Base-by-base conservation (phyloP, 2,888 invertebrate genomes). In the Shargacucullia verbasci region DNA sequence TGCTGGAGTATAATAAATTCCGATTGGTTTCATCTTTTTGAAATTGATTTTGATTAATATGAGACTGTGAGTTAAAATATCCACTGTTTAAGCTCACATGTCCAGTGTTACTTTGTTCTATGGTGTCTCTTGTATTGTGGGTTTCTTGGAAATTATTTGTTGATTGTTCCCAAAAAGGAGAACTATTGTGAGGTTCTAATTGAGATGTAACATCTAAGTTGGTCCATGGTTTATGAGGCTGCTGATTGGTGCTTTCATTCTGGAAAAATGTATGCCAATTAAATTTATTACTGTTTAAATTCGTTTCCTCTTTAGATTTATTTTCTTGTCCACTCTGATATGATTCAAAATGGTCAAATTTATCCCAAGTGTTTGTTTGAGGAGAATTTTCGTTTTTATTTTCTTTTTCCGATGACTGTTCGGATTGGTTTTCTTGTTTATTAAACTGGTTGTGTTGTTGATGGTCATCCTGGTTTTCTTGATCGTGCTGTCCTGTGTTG, bases 341-440 rank as follows among this genome's bases (percentile, higher is more conserved):
- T 2, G 40, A 48, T 43, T 37, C 31, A 39, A 14, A 14, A 14
- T 37, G 3, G 38, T 73, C 58, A 31, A 71, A 45, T 45, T 55
- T 57, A 40, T 76, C 40, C 76, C 76, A 69, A 35, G 44, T 15
- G 15, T 13, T 56, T 11, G 55, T 48, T 39, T 50, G 50, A 56
- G 49, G 34, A 9, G 29, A 29, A 11, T 29, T 9, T 41, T 43
- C 37, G 13, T 59, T 41, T 29, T 29, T 33, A 43, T 49, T 38
- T 39, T 50, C 45, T 15, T 40, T 54, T 31, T 15, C 15, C 29
- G 47, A 52, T 38, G 31, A 25, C 55, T 70, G 46, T 35, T 52
- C 40, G 15, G 34, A 8, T 46, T 52, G 55, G 13, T 39, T 46
- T 39, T 65, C 52, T 34, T 67, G 60, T 10, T 44, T 27, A 37